phyloP scores from a whole-genome alignment of 2,888 invertebrate genomes.

The Seira musarum region DNA sequence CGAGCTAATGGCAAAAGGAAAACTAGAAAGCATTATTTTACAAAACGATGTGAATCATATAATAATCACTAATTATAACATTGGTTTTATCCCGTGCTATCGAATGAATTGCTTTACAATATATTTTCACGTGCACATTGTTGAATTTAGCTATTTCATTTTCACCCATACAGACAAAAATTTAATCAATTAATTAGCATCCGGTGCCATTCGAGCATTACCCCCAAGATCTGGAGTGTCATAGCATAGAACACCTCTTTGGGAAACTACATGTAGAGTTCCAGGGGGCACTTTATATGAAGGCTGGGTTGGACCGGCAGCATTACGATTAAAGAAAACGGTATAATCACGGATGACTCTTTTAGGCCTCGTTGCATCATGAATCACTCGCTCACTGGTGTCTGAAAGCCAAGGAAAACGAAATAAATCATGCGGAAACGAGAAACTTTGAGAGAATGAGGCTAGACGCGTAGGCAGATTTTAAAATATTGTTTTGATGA shows the following conservation, averaged over 20 bases:
- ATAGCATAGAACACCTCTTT: conserved; percentile 65
- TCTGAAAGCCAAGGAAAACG: conserved; percentile 55
- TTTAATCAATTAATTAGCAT: conserved; percentile 32
- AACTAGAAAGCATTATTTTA: too few relatives aligned
- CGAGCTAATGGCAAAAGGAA: too few relatives aligned
- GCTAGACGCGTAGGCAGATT: conserved; percentile 9
- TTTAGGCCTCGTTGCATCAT: conserved; percentile 63
- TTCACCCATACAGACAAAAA: too few relatives aligned
- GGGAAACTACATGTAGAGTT: conserved; percentile 68
- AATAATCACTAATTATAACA: too few relatives aligned
- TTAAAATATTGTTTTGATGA: conserved; percentile 9
- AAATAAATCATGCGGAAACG: not conserved
- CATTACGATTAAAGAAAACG: conserved; percentile 65
- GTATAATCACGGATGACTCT: conserved; percentile 68
- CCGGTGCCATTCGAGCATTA: conserved; percentile 61
- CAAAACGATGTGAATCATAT: too few relatives aligned
- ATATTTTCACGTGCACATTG: too few relatives aligned
- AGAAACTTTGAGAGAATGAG: not conserved
- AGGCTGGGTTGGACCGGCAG: conserved; percentile 59
- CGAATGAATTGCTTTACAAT: too few relatives aligned
- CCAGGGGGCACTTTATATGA: conserved; percentile 69
- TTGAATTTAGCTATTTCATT: too few relatives aligned
- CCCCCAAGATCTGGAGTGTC: conserved; percentile 67
- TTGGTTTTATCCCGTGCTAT: too few relatives aligned
- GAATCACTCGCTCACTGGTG: conserved; percentile 65